Conservation (phyloP, 2,888 invertebrate genomes). For the Philonicus albiceps region DNA sequence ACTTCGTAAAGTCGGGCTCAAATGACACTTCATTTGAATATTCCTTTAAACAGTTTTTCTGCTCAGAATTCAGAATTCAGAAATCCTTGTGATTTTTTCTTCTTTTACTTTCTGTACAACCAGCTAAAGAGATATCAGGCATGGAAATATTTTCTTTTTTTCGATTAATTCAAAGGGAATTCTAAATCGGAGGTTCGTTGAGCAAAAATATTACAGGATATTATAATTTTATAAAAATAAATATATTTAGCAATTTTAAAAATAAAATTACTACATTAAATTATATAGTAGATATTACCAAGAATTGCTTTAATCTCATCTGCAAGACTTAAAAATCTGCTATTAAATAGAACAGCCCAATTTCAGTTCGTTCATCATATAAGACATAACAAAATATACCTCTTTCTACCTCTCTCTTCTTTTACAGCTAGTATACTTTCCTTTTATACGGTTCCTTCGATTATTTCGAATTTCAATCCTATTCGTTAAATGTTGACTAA, state of each 20-base stretch:
- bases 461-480: not conserved
- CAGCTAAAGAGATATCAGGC: not conserved
- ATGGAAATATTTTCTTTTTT: not conserved
- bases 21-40: not conserved
- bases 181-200: not conserved
- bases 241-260: not conserved
- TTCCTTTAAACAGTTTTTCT: not conserved
- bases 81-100: too few relatives aligned
- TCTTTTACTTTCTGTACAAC: not conserved
- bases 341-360: not conserved
- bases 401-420: too few relatives aligned
- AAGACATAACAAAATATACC: too few relatives aligned
- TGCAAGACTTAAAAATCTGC: too few relatives aligned
- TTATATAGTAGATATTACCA: too few relatives aligned
- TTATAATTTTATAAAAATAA: not conserved
- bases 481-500: not conserved
- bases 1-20: not conserved
- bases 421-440: too few relatives aligned
- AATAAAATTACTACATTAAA: too few relatives aligned
- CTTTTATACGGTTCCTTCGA: not conserved
- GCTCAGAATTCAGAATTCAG: not conserved
- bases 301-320: too few relatives aligned
- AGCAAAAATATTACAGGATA: not conserved
- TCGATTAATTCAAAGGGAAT: not conserved
- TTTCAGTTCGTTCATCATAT: too few relatives aligned